Percentiles rank a stretch among this genome's conserved stretches.
phyloP scores from a whole-genome alignment of 2,797 vertebrate species.

The Chloroceryle amazona region DNA sequence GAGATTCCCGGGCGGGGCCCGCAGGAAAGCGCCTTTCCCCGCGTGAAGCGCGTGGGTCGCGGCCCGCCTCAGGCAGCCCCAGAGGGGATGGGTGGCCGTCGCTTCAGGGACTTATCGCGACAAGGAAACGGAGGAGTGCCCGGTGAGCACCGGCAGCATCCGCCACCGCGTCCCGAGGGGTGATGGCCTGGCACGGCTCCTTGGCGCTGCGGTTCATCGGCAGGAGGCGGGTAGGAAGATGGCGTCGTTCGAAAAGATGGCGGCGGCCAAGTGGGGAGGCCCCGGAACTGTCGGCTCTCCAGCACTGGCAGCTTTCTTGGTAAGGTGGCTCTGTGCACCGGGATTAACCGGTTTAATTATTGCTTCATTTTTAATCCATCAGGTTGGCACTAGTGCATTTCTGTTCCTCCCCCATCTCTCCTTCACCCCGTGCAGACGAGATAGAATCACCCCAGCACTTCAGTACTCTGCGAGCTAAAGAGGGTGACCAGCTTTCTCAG shows the following conservation, averaged over 20 bases:
- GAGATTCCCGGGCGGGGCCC: rapidly evolving
- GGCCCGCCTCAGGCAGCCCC: not conserved
- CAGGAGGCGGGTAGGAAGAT: not conserved
- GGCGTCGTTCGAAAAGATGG: not conserved
- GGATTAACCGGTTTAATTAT: no score
- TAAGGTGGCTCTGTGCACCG: rapidly evolving
- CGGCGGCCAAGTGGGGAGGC: rapidly evolving
- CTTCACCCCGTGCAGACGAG: rapidly evolving
- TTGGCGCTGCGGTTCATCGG: rapidly evolving
- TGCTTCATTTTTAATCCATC: not conserved
- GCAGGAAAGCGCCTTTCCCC: no score
- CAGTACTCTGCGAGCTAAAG: no score
- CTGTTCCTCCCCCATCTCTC: no score
- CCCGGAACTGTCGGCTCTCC: rapidly evolving
- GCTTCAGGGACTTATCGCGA: no score
- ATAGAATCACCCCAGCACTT: rapidly evolving
- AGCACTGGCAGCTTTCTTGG: rapidly evolving
- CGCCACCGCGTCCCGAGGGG: rapidly evolving
- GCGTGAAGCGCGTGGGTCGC: no score
- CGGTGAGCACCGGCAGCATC: not conserved
- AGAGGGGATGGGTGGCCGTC: not conserved
- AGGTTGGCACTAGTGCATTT: not conserved
- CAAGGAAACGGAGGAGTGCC: rapidly evolving
- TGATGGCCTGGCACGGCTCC: rapidly evolving
- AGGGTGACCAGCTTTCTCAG: not conserved